Evolutionary conservation across 2,888 invertebrate species (phyloP).

Genomic region (Homarus gammarus): DNA sequence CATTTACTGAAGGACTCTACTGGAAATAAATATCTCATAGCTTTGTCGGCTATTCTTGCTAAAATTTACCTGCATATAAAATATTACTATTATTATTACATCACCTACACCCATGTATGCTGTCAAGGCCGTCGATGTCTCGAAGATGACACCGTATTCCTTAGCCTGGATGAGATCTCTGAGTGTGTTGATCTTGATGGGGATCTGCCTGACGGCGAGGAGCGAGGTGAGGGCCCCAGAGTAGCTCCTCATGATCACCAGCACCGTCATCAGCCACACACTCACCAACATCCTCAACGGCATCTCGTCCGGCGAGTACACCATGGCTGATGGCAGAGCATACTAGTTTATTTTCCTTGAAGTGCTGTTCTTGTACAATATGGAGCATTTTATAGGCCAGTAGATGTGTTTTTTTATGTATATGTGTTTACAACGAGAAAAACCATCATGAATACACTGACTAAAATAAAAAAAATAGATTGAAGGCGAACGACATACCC

Average conservation of each 20-base stretch:
- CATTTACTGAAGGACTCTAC: no score
- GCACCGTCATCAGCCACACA: constrained; percentile 57
- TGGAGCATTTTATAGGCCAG: no score
- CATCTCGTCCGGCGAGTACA: background rate
- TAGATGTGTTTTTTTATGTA: no score
- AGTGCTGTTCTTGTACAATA: no score
- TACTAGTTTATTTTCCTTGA: no score
- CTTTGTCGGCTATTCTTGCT: no score
- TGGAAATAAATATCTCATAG: no score
- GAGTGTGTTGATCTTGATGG: constrained; percentile 52
- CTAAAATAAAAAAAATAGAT: background rate
- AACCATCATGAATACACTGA: no score
- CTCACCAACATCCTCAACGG: constrained; percentile 6
- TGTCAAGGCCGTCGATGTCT: constrained; percentile 58
- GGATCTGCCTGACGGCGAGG: constrained; percentile 71
- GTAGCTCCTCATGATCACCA: constrained; percentile 69
- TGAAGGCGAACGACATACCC: no score
- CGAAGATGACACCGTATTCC: constrained; percentile 44
- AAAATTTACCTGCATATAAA: no score
- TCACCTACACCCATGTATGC: constrained; percentile 51
- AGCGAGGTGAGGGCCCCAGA: constrained; percentile 66
- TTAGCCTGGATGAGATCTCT: constrained; percentile 47
- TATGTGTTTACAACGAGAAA: no score
- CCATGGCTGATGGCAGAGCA: constrained; percentile 7
- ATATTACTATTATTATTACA: background rate